These are phyloP conservation scores for Drosophila mettleri DNA, from an alignment of 2,888 invertebrate genomes.

Conservation along the genomic window DNA sequence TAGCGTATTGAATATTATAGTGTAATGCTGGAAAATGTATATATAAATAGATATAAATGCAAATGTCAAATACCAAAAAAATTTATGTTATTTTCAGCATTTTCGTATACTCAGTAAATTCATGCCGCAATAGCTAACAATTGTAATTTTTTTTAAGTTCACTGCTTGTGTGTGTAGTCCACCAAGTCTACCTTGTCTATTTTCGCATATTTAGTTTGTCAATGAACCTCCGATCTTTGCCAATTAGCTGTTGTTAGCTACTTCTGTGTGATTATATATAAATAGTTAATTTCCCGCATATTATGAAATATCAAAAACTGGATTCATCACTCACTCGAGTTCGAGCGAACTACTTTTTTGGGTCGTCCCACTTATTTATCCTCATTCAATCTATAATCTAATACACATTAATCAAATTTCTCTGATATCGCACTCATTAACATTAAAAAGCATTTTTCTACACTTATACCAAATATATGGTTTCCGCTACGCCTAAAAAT, in stretches of 20 bases:
- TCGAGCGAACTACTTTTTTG: not conserved
- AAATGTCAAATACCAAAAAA: too few species aligned
- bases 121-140: too few species aligned
- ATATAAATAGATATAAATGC: too few species aligned
- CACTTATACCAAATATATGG: slow-evolving; percentile 24
- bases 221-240: slow-evolving; percentile 5
- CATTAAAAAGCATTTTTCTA: slow-evolving; percentile 56
- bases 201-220: slow-evolving; percentile 1
- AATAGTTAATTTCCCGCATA: not conserved
- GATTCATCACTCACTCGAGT: not conserved
- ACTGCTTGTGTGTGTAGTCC: not conserved
- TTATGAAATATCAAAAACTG: not conserved
- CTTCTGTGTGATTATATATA: not conserved
- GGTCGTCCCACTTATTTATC: slow-evolving; percentile 9
- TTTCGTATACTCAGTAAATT: too few species aligned
- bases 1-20: too few species aligned
- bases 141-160: too few species aligned
- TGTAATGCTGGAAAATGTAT: too few species aligned
- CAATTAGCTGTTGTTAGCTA: not conserved
- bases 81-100: too few species aligned
- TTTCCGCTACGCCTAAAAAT: slow-evolving; percentile 43
- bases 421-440: slow-evolving; percentile 33
- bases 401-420: slow-evolving; percentile 57
- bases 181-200: not conserved
- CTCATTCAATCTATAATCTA: slow-evolving; percentile 46